These are phyloP conservation scores for Fukomys damarensis DNA, from an alignment of 2,113 vertebrate species.

Conservation along the genomic window DNA sequence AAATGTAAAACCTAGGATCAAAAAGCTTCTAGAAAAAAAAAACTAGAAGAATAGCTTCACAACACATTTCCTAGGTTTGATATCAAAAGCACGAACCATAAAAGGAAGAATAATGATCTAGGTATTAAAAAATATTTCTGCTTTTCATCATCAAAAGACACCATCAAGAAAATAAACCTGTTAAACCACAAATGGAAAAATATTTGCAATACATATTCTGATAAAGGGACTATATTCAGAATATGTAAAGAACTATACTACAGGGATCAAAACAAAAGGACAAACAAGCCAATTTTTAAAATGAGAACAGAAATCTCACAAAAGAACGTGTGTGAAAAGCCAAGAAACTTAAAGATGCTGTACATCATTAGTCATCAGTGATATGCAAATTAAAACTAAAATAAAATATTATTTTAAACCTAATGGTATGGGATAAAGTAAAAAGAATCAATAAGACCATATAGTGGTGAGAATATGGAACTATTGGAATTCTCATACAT, in stretches of 20 bases:
- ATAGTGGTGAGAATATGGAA: background rate
- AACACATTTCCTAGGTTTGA: slow-evolving; percentile 15
- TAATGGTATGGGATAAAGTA: background rate
- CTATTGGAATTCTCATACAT: background rate
- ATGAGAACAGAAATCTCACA: background rate
- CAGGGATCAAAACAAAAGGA: background rate
- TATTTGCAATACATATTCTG: slow-evolving; percentile 16
- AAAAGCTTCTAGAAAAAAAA: slow-evolving; percentile 19
- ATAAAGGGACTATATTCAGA: slow-evolving; percentile 24
- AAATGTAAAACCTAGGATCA: slow-evolving; percentile 39
- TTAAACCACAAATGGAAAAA: background rate
- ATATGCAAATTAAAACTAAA: background rate
- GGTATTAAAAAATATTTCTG: background rate
- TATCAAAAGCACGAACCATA: background rate
- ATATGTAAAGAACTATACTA: background rate
- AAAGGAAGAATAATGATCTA: background rate
- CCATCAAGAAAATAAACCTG: slow-evolving; percentile 11
- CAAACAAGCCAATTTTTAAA: slow-evolving; percentile 1
- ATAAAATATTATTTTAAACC: background rate
- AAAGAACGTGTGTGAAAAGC: background rate
- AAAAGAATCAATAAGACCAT: background rate
- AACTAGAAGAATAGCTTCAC: background rate
- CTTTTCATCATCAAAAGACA: slow-evolving; percentile 20
- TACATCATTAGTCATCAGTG: background rate
- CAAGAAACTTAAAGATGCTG: background rate